Evolutionary conservation across 2,113 vertebrate genomes (phyloP), one percentile per base, ranked within the genome.

Genomic region (Oxyura jamaicensis): DNA sequence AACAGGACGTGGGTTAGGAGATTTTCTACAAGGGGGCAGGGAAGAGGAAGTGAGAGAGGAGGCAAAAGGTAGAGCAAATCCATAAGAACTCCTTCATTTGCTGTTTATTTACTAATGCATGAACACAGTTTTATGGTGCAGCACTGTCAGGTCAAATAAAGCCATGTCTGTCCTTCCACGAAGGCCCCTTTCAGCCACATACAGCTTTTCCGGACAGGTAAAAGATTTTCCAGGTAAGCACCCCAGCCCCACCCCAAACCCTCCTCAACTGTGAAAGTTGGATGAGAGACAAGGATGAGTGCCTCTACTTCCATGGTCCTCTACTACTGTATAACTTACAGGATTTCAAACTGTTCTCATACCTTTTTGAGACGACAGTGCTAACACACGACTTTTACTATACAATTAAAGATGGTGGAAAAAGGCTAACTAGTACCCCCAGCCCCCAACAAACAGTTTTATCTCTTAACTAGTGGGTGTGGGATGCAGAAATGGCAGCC

Each of bases 71-170:
- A 75, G 69, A 94, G 33, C 72, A 86, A 82, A 69, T 74, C 62
- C 5, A 0, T 72, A 67, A 67, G 11, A 88, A 89, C 91, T 83
- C 66, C 26, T 93, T 88, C n/a, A 68, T 56, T 86, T 88, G 17
- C 56, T 86, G 55, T 97, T 96, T 97, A 95, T 96, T 96, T 14
- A 79, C 25, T 44, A 44, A 25, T 56, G 58, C 29, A 35, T 28
- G 18, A 91, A 87, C 29, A 95, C 48, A 84, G 2, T 86, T 84
- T 79, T 65, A 52, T 84, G 42, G 48, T 79, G 52, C 56, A 75
- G 41, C n/a, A 88, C 59, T 77, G 33, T 85, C 39, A 95, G 69
- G 48, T 58, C 26, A 39, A 62, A 72, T 83, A 33, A 50, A 92
- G 65, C 66, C 41, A 74, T 28, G 15, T 66, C 28, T 29, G 4